A percentile compares a stretch with the other conserved stretches of the same genome.
Conservation (phyloP, 2,113 vertebrate species). For the Mobula birostris region DNA sequence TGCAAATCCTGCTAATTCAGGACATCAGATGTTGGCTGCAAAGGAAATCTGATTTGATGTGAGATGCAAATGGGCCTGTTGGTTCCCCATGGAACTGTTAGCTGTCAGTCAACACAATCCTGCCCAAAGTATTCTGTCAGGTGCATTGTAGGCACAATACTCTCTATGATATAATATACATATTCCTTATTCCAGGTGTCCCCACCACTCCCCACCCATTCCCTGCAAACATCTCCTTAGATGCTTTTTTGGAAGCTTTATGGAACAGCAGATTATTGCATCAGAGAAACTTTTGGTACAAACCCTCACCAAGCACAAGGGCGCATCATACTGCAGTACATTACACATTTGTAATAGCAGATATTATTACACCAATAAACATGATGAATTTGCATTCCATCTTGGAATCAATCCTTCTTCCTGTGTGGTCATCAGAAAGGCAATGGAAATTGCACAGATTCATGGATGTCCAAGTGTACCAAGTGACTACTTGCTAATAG, state of each 20-base stretch:
- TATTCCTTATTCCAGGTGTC: background rate
- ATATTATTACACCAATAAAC: background rate
- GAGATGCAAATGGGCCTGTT: no score
- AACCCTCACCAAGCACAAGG: background rate
- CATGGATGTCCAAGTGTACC: no score
- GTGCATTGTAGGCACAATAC: background rate
- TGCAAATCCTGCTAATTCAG: no score
- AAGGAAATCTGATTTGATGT: no score
- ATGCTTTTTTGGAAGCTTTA: background rate
- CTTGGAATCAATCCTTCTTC: background rate
- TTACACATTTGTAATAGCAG: background rate
- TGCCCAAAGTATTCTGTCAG: no score
- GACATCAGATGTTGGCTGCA: no score
- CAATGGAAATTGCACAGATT: background rate
- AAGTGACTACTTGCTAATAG: background rate
- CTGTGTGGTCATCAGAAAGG: background rate
- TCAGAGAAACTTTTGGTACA: background rate
- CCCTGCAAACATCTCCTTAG: background rate
- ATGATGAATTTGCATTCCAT: background rate
- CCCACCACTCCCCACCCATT: no score
- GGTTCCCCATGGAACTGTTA: no score
- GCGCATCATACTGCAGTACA: background rate
- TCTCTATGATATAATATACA: background rate
- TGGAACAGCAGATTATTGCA: background rate
- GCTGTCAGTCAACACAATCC: no score